Conservation (phyloP, 2,797 vertebrate species). For the Girardinus metallicus region DNA sequence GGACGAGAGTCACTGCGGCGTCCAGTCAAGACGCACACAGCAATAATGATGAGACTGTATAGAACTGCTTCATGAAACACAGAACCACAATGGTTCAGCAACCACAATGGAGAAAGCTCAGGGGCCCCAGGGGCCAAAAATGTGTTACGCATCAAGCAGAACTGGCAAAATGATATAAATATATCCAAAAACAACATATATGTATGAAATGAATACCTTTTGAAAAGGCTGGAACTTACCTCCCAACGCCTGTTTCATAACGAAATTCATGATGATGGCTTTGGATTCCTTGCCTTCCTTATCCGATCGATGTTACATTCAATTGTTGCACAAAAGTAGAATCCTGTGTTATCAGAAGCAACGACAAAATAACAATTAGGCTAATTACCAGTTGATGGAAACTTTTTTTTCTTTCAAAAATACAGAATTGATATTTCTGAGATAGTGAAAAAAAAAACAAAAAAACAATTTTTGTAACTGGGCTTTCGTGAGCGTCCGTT, state of each 20-base stretch:
- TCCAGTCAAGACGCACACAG: conserved; percentile 18
- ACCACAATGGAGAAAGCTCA: conserved; percentile 40
- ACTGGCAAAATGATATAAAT: background rate
- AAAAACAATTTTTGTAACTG: background rate
- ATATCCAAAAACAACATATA: background rate
- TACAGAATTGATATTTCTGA: background rate
- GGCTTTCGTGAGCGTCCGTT: conserved; percentile 14
- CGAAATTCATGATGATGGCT: conserved; percentile 93
- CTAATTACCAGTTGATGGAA: background rate
- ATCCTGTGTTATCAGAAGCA: conserved; percentile 59
- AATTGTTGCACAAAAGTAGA: conserved; percentile 63
- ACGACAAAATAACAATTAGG: background rate
- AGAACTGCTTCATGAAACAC: conserved; percentile 15
- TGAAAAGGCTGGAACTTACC: conserved; percentile 80
- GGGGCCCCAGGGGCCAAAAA: conserved; percentile 28
- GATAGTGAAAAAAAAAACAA: background rate
- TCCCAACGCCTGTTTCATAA: conserved; percentile 96
- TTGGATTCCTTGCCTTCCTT: conserved; percentile 82
- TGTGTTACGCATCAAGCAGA: conserved; percentile 1
- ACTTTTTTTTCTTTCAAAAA: background rate
- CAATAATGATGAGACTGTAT: conserved; percentile 11
- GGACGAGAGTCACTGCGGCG: conserved; percentile 36
- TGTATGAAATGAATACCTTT: background rate
- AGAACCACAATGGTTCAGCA: conserved; percentile 12
- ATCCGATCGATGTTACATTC: conserved; percentile 83